Percentiles rank a stretch among this genome's conserved stretches.
These are phyloP conservation scores for Apocheima hispidaria DNA, from an alignment of 2,888 invertebrate species.

Conservation along the genomic window DNA sequence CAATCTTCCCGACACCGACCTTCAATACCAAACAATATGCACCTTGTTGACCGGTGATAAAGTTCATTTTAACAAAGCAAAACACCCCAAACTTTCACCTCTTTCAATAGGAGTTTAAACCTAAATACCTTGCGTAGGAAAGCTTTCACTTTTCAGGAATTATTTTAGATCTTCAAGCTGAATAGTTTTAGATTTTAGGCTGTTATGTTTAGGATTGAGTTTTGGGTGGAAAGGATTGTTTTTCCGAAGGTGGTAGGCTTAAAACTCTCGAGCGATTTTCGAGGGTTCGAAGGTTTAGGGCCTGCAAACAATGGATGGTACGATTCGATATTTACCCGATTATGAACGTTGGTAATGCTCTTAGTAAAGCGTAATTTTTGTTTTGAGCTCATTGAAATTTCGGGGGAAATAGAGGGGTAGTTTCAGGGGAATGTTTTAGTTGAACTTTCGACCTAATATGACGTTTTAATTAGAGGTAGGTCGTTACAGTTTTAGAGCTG, in stretches of 20 bases:
- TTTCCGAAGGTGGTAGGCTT: slow-evolving; percentile 82
- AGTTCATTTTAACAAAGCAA: slow-evolving; percentile 53
- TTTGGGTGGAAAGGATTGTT: slow-evolving; percentile 56
- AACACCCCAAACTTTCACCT: slow-evolving; percentile 81
- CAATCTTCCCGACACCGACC: slow-evolving; percentile 77
- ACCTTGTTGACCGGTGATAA: slow-evolving; percentile 54
- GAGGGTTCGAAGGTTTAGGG: slow-evolving; percentile 76
- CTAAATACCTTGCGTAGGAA: slow-evolving; percentile 84
- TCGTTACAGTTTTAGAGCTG: too few species aligned
- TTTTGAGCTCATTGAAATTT: slow-evolving; percentile 56
- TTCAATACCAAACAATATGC: slow-evolving; percentile 50
- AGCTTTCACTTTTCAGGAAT: slow-evolving; percentile 86
- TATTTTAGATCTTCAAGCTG: slow-evolving; percentile 59
- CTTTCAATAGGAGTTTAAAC: slow-evolving; percentile 85
- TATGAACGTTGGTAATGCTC: slow-evolving; percentile 83
- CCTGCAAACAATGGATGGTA: slow-evolving; percentile 82
- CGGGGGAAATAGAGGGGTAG: slow-evolving; percentile 28
- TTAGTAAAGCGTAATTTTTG: slow-evolving; percentile 82
- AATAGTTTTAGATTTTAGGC: slow-evolving; percentile 60
- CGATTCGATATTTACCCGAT: slow-evolving; percentile 85
- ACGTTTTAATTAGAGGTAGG: too few species aligned
- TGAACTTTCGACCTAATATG: too few species aligned
- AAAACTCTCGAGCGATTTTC: slow-evolving; percentile 83
- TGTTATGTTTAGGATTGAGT: slow-evolving; percentile 53
- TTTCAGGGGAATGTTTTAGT: slow-evolving; percentile 10